Conservation (phyloP, 53 echinoderm and acorn worm species). For the Hippasteria phrygiana region DNA sequence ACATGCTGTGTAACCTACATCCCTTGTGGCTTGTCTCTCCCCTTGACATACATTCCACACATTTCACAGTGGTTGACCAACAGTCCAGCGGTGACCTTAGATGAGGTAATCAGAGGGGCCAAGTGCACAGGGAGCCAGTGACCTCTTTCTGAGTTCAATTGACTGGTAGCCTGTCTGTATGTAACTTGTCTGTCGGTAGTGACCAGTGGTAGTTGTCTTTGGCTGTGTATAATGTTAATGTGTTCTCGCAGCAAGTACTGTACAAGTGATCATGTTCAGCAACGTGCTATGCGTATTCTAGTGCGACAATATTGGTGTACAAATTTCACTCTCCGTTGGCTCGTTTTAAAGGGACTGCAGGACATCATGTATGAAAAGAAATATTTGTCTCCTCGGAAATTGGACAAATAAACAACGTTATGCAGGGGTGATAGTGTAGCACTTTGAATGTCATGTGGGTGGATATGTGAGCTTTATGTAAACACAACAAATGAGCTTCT, state of each 20-base stretch:
- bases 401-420: no score
- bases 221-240: constrained; percentile 10
- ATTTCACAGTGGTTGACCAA: constrained; percentile 65
- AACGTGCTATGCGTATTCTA: not conserved
- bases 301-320: no score
- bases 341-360: no score
- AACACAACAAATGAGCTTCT: no score
- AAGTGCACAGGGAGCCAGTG: constrained; percentile 51
- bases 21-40: constrained; percentile 52
- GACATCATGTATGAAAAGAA: no score
- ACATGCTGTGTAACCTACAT: constrained; percentile 11
- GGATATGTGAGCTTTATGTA: no score
- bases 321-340: no score
- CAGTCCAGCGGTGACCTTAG: constrained; percentile 54
- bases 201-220: constrained; percentile 25
- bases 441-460: no score
- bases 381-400: no score
- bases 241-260: not conserved
- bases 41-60: constrained; percentile 61
- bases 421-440: not conserved
- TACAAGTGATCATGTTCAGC: not conserved
- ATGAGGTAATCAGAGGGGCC: constrained; percentile 56
- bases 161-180: constrained; percentile 46
- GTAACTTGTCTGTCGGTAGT: not conserved
- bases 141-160: constrained; percentile 36